Evolutionary conservation across 2,797 vertebrate species (phyloP).

Genomic region (Crocidura indochinensis): DNA sequence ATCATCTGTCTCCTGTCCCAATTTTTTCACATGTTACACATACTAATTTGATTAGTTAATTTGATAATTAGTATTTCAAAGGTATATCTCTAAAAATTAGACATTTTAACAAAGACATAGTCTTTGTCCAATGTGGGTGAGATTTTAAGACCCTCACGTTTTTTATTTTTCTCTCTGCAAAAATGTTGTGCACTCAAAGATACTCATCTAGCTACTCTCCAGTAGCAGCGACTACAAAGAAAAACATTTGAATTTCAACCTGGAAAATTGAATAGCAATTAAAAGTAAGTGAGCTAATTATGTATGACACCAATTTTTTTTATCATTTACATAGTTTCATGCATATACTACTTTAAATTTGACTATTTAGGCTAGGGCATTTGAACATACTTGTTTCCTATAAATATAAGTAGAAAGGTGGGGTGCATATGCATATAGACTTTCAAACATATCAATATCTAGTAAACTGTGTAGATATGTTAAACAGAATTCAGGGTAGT

Average conservation of each 20-base stretch:
- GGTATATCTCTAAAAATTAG: background rate
- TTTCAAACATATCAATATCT: background rate
- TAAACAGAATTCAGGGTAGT: background rate
- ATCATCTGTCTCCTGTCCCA: background rate
- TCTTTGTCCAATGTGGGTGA: too few species aligned
- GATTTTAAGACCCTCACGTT: background rate
- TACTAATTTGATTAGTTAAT: background rate
- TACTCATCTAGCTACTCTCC: too few species aligned
- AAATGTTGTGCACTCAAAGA: background rate
- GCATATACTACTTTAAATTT: slow-evolving; percentile 3
- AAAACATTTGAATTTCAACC: background rate
- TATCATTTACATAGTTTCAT: background rate
- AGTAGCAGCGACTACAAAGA: background rate
- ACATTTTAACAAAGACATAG: background rate
- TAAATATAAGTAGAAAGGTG: background rate
- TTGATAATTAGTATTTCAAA: background rate
- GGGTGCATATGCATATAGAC: background rate
- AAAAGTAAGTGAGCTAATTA: slow-evolving; percentile 13
- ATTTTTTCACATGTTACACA: background rate
- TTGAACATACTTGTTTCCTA: background rate
- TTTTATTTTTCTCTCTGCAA: background rate
- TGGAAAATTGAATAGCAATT: background rate
- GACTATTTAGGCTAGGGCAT: background rate
- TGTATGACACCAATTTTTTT: background rate
- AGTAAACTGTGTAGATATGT: background rate